Evolutionary conservation across 2,113 vertebrate genomes (phyloP), one percentile per base, ranked within the genome.

Genomic region (Pterocles burchelli): DNA sequence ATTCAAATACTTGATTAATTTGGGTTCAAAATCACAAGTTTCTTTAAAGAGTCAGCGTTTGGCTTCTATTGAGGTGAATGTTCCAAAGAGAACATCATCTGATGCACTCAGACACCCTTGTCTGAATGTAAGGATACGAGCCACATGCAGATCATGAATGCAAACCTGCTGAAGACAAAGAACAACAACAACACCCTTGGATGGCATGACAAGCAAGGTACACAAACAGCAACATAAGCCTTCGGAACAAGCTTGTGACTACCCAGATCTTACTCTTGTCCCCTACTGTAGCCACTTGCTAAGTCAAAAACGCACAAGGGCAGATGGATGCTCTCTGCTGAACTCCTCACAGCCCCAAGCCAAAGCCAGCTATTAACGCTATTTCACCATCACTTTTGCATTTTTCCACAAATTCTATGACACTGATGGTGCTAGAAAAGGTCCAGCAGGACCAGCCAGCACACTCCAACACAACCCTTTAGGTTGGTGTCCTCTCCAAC

Each of bases 1-100:
- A 95, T 78, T 87, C 84, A 91, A 93, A 77, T 38, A 84, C 34
- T 62, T 67, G 43, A 86, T 59, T 86, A 70, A 92, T 85, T 93
- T 84, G 65, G 48, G 86, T 92, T 91, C 43, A 86, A 93, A 90
- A 84, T 48, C 58, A 38, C 25, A 71, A 74, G 52, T 75, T 91
- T 71, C 68, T 67, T 89, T 38, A 25, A 80, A 93, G 59, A 94
- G 63, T 74, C 80, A 90, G 68, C 86, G 89, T 48, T 81, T 86
- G 68, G 38, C 33, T 71, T 89, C 61, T 90, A 86, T 34, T 59
- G 52, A 92, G 65, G 29, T 45, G 10, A 81, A 68, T 36, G n/a
- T 9, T 87, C 65, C 33, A 43, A 78, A 86, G 12, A 51, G 25
- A 83, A 76, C 43, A 28, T 68, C 89, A 93, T 74, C 9, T 2